Evolutionary conservation across 2,888 invertebrate species (phyloP), one percentile per base, ranked within the genome.

Genomic region (Desoria tigrina): DNA sequence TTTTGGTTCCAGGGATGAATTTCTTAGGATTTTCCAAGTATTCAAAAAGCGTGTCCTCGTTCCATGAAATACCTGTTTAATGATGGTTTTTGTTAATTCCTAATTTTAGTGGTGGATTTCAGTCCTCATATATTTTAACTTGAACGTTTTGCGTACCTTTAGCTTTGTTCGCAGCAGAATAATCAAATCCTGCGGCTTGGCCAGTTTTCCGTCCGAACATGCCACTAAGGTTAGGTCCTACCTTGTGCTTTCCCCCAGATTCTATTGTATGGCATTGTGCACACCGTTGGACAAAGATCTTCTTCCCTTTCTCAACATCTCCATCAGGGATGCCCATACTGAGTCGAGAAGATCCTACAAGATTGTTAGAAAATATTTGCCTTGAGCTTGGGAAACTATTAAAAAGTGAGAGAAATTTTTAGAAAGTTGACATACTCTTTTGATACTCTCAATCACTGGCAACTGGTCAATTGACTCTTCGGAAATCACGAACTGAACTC

Each of bases 1-100:
- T 98, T 82, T 99, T 98, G 72, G 98, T 98, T 76, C 98, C 98
- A 65, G 97, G 97, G 84, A 98, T 99, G 84, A 93, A 99, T 83
- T 98, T 98, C 86, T 98, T 99, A 72, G 99, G 99, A 81, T 99
- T 96, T 81, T 94, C 93, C 78, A 99, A 85, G 83, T 99, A 99
- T 78, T 89, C 90, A 79, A 94, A 96, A 14, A 99, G 84, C 0
- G 97, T 98, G 71, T 96, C 95, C 69, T 89, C 88, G 78, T 83
- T 86, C 99, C 99, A 99, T 76, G 90, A 90, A 79, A 99, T 95
- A 77, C 93, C 93, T 71, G 23, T 11, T 11, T 39, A 39, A 11
- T 39, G 16, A 39, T 39, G 9, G 39, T 16, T 39, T 16, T 39
- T 39, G 16, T 16, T 39, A 11, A 16, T 39, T 16, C 16, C 16